Evolutionary conservation across 2,888 invertebrate species (phyloP).

Genomic region (Dicranocentrus wangi): DNA sequence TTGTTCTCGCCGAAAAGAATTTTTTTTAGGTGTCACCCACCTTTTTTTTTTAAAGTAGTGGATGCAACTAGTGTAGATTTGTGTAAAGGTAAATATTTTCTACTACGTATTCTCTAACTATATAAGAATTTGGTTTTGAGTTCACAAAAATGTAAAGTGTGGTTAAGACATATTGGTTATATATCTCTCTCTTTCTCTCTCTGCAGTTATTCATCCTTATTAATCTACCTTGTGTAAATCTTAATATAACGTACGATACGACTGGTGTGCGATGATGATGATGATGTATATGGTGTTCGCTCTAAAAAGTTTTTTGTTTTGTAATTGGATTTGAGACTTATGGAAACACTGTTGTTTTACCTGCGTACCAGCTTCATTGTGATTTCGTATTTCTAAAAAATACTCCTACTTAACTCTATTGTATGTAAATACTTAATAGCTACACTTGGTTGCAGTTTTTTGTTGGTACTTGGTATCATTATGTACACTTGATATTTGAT

Average conservation of each 20-base stretch:
- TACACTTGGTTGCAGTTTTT: conserved; percentile 8
- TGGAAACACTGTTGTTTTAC: too few relatives aligned
- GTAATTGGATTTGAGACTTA: conserved; percentile 10
- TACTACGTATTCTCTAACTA: too few relatives aligned
- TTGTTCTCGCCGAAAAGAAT: background rate
- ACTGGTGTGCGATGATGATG: background rate
- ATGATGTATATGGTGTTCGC: too few relatives aligned
- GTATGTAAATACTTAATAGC: conserved; percentile 6
- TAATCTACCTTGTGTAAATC: background rate
- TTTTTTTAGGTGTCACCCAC: background rate
- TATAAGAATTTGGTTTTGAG: conserved; percentile 9
- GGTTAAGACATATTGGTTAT: background rate
- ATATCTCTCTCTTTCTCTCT: background rate
- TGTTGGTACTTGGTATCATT: conserved; percentile 17
- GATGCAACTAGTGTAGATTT: too few relatives aligned
- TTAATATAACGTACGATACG: background rate
- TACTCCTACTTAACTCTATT: background rate
- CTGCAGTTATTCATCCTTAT: background rate
- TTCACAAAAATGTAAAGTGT: conserved; percentile 5
- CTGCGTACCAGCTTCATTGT: too few relatives aligned
- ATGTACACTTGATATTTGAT: conserved; percentile 1
- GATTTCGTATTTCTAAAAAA: background rate
- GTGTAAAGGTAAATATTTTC: too few relatives aligned
- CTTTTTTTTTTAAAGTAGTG: conserved; percentile 10
- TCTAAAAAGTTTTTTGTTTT: background rate